Base-by-base conservation (phyloP, 2,888 invertebrate species). In the Oxyteleia sp. region DNA sequence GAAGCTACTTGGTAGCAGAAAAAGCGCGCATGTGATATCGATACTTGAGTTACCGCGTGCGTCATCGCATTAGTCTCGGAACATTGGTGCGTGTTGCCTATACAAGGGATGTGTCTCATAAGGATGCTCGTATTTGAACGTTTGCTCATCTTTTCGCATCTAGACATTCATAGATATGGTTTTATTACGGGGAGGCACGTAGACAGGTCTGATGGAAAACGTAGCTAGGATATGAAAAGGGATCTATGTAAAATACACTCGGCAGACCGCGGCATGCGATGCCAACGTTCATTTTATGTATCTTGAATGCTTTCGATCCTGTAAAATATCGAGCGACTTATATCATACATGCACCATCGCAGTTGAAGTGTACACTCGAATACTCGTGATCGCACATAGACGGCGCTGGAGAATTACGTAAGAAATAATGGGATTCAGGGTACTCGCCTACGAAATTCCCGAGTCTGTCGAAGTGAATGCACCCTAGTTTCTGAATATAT, bases 281-380 rank as follows among this genome's bases (percentile, higher is more conserved):
- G 88, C 89, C 89, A 90, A 90, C 89, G 90, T 90, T 88, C 90
- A 87, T 90, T 91, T 91, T 90, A 90, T 91, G 90, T 90, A 89
- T 90, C 88, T 89, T 88, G 88, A 91, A 90, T 91, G 87, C 88
- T 87, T 89, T 89, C 89, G 89, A 91, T 89, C 88, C 87, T 86
- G 87, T 87, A 88, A 90, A 90, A 89, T 91, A 91, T 91, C 90
- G 91, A 91, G 88, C 89, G 89, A 88, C 87, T 88, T 87, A 85
- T 88, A 87, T 87, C 87, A 87, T 88, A 84, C 88, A 86, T 87
- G 86, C 88, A 82, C 85, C 82, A 87, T 87, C 84, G 75, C 85
- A 84, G 79, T 74, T 86, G 79, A 84, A 81, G 68, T 57, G 64
- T 75, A 72, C 78, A 72, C 53, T 55, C 57, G 53, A 51, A 78